Percentiles rank a stretch among this genome's conserved stretches.
These are phyloP conservation scores for Pachypeltis micranthus DNA, from an alignment of 1,140 invertebrate genomes.

Conservation along the genomic window DNA sequence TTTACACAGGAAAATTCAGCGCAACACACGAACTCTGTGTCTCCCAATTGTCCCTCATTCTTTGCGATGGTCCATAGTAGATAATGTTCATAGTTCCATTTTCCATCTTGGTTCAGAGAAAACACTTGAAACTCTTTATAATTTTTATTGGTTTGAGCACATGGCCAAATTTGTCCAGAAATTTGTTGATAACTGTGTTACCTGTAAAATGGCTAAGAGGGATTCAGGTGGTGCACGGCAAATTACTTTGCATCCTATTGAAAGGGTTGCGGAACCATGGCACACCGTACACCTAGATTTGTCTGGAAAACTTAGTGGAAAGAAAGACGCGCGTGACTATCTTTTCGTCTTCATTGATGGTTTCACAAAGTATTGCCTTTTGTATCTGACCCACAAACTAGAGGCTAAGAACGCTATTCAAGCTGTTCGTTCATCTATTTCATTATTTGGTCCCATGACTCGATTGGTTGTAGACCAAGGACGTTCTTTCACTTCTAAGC, in stretches of 20 bases:
- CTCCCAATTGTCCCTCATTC: too few species aligned
- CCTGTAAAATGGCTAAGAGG: conserved; percentile 14
- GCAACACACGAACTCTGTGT: too few species aligned
- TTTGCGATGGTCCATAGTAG: too few species aligned
- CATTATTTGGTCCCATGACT: neutral
- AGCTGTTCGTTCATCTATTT: neutral
- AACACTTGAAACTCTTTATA: too few species aligned
- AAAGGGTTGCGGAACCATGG: neutral
- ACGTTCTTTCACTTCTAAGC: conserved; percentile 26
- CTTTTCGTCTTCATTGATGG: conserved; percentile 25
- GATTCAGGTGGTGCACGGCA: conserved; percentile 6
- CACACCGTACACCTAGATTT: conserved; percentile 13
- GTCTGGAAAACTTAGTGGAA: conserved; percentile 14
- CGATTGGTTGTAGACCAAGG: neutral
- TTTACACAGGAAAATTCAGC: too few species aligned
- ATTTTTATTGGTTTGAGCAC: too few species aligned
- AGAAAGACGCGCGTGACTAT: conserved; percentile 14
- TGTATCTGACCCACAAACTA: neutral
- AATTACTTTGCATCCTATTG: conserved; percentile 13
- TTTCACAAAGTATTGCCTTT: neutral
- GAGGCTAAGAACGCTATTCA: neutral
- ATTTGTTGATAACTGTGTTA: conserved; percentile 15
- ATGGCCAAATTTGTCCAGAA: too few species aligned
- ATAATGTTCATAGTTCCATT: too few species aligned
- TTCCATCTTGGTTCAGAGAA: too few species aligned